Conservation (phyloP, 2,888 invertebrate genomes). For the Psococerastis gibbosa region DNA sequence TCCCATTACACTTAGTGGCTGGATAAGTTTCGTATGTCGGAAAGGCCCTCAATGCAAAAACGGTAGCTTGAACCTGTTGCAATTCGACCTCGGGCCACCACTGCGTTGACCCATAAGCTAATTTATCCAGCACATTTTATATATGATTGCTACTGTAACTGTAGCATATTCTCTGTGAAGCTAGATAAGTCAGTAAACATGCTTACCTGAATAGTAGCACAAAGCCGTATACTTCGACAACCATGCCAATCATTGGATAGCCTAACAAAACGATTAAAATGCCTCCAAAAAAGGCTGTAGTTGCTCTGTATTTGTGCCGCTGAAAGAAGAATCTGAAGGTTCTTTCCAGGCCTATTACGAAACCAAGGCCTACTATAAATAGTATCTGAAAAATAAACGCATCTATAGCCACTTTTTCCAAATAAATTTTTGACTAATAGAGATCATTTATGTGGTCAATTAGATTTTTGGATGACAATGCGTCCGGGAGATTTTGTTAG, state of each 20-base stretch:
- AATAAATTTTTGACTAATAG: too few relatives aligned
- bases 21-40: too few relatives aligned
- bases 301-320: slow-evolving; percentile 81
- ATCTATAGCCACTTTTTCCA: too few relatives aligned
- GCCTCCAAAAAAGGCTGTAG: slow-evolving; percentile 79
- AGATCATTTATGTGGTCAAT: too few relatives aligned
- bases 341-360: slow-evolving; percentile 88
- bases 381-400: slow-evolving; percentile 64
- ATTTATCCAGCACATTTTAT: background rate
- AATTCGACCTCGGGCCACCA: too few relatives aligned
- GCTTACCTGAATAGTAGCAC: slow-evolving; percentile 58
- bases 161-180: too few relatives aligned
- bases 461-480: too few relatives aligned
- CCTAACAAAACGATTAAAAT: slow-evolving; percentile 81
- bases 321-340: slow-evolving; percentile 98
- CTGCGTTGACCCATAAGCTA: too few relatives aligned
- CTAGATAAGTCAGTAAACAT: slow-evolving; percentile 12
- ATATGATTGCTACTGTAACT: background rate
- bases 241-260: slow-evolving; percentile 93
- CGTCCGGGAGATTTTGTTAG: too few relatives aligned
- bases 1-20: too few relatives aligned
- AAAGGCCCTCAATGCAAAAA: too few relatives aligned
- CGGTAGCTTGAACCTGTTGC: too few relatives aligned
- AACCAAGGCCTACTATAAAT: slow-evolving; percentile 84
- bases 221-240: slow-evolving; percentile 93